Base-by-base conservation (phyloP, 2,113 vertebrate genomes). In the Rhombomys opimus region DNA sequence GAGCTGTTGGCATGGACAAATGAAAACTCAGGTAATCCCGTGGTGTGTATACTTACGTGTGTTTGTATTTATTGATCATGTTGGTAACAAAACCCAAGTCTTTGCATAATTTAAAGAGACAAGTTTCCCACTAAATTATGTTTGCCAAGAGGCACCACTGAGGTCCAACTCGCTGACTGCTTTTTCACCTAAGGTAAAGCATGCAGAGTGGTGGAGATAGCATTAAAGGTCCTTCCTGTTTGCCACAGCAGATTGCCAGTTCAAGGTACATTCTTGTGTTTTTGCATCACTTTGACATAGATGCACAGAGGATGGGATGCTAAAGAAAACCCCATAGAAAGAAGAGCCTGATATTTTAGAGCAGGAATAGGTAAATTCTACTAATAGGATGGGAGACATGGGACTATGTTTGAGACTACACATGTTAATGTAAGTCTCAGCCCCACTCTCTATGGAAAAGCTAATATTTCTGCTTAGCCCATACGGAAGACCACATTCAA, bases 381-480 rank as follows among this genome's bases (percentile, higher is more conserved):
- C 15, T 59, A 17, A n/a, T 0, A 4, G 75, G 30, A 67, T 80
- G 57, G 32, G 35, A 30, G 25, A 90, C 23, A 5, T 41, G 5
- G n/a, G 61, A 41, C 4, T 63, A 38, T 4, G 1, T 70, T 70
- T 87, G 46, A 30, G 13, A 65, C 35, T 50, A 54, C 54, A 70
- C 65, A 75, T 82, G 61, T 77, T 91, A 87, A 65, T 27, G 25
- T 22, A 90, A 54, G 25, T 87, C 59, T 93, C 59, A 89, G 82
- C 14, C 14, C 89, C 4, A 35, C 30, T 65, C 18, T 94, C 80
- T 93, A 85, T 50, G 22, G 76, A 93, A 85, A 59, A 72, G n/a
- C 30, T 87, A 95, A 84, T 65, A 30, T 85, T 88, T 91, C 72
- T 17, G 18, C 65, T 94, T 89, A 75, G 89, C 92, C 50, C 67